phyloP scores from a whole-genome alignment of 1,140 invertebrate genomes.

The Littorina saxatilis region DNA sequence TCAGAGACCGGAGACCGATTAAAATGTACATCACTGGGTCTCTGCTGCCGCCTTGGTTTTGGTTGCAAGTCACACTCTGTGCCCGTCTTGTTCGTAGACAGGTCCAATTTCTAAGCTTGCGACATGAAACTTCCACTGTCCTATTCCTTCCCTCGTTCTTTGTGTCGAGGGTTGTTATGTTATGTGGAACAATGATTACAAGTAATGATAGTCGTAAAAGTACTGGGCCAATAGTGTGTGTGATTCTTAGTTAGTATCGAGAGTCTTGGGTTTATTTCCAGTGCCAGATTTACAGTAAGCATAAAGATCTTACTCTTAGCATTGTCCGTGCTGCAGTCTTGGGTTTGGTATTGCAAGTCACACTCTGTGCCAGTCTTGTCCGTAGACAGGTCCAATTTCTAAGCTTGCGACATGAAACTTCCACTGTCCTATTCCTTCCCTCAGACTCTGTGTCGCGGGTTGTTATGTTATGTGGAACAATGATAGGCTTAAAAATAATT shows the following conservation, averaged over 20 bases:
- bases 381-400: conserved; percentile 39
- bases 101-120: conserved; percentile 44
- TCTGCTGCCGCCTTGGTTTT: too few species aligned
- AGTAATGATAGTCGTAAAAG: too few species aligned
- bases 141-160: conserved; percentile 37
- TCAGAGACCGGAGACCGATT: too few species aligned
- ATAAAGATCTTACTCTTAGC: too few species aligned
- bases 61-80: conserved; percentile 45
- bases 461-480: conserved; percentile 28
- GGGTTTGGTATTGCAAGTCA: conserved; percentile 35
- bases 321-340: too few species aligned
- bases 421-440: conserved; percentile 36
- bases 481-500: too few species aligned
- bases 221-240: too few species aligned
- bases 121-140: conserved; percentile 13
- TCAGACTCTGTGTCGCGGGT: conserved; percentile 17
- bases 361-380: conserved; percentile 38
- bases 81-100: conserved; percentile 9
- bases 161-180: conserved; percentile 28
- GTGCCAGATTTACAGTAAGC: too few species aligned
- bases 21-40: too few species aligned
- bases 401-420: conserved; percentile 31
- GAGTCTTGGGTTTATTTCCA: too few species aligned
- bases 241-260: too few species aligned
- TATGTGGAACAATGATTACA: conserved; percentile 8